Evolutionary conservation across 2,113 vertebrate species (phyloP).

Genomic region (Sus scrofa): DNA sequence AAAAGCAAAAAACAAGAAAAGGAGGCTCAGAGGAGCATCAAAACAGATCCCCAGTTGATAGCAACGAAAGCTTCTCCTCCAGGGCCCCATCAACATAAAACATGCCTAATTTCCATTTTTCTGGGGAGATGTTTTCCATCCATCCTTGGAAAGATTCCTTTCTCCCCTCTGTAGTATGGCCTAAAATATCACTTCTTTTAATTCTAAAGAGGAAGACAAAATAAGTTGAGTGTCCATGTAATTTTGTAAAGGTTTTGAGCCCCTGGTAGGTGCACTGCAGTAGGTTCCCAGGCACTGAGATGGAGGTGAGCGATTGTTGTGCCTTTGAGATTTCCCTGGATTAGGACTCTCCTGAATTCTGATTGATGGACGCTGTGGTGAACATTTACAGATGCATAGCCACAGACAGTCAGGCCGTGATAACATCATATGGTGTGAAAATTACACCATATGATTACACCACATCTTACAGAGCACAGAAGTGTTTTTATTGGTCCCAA

Average conservation of each 20-base stretch:
- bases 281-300: not conserved
- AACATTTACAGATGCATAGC: not conserved
- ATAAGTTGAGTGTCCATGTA: not conserved
- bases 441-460: too few relatives aligned
- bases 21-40: not conserved
- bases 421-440: not conserved
- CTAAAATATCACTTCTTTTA: not conserved
- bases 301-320: rapidly evolving
- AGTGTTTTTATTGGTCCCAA: not conserved
- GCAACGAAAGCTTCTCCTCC: not conserved
- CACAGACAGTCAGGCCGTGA: not conserved
- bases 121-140: not conserved
- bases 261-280: rapidly evolving
- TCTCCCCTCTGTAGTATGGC: not conserved
- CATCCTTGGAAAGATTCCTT: not conserved
- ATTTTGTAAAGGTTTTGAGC: not conserved
- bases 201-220: not conserved
- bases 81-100: not conserved
- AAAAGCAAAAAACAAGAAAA: too few relatives aligned
- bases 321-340: not conserved
- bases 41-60: not conserved
- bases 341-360: too few relatives aligned
- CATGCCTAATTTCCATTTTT: not conserved
- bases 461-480: not conserved
- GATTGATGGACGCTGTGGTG: rapidly evolving